Evolutionary conservation across 53 echinoderm and acorn worm species (phyloP), one percentile per base, ranked within the genome.

Genomic region (Paelopatides confundens): DNA sequence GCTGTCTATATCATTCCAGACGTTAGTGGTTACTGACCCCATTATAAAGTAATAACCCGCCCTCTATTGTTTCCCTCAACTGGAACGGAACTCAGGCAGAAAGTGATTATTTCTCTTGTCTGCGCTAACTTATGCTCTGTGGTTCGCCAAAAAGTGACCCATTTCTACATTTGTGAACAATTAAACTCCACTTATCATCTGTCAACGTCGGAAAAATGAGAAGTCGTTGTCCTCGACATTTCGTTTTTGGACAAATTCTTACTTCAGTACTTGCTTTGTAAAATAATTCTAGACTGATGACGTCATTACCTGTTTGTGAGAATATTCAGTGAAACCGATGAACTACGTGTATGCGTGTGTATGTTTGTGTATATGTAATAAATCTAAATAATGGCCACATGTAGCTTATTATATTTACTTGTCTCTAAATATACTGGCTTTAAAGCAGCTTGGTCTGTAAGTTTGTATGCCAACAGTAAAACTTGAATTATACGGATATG

Each of bases 151-250:
- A 74, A 74, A 27, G 35, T 74, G 74, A 74, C 81, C 51, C 28
- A 53, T 81, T 81, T 81, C 58, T 33, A 81, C 81, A 81, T 81
- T 81, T 81, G 81, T 34, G 51, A 81, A 81, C 81, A 81, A 81
- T 81, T 81, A 81, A 81, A 81, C 33, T 49, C 58, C 81, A 51
- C 51, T 51, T 53, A 81, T 32, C 58, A 34, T 51, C 81, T 81
- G 81, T 81, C 81, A 81, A 32, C 81, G 81, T 53, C 58, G 74
- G 28, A 39, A 58, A 58, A 58, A 58, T 0, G 11, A 43, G 12
- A 58, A 58, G 58, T 58, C 58, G 58, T 58, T 58, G 58, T 58
- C 58, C 58, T 5, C 58, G 6, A 58, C n/a, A 18, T 21, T 58
- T 58, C 21, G 14, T 54, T 21, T 54, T 4, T 23, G 4, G 14